A percentile compares a stretch with the other conserved stretches of the same genome.
Evolutionary conservation across 2,888 invertebrate species (phyloP).

Genomic region (Dynastes tityus): DNA sequence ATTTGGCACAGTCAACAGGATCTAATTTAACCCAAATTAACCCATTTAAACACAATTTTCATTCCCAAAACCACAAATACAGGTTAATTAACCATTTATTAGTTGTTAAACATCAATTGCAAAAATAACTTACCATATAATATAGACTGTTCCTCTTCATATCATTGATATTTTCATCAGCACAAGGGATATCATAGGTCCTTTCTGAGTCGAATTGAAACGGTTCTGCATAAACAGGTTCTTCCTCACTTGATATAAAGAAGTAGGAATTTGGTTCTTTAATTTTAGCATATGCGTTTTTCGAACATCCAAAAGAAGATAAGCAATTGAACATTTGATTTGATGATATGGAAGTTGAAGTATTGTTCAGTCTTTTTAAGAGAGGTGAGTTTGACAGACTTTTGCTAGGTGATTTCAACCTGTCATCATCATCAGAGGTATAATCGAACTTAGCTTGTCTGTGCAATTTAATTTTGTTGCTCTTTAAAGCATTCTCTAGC

Average conservation of each 20-base stretch:
- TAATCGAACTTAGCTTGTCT: conserved; percentile 60
- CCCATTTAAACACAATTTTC: too few relatives aligned
- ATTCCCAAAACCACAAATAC: too few relatives aligned
- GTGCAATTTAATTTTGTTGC: conserved; percentile 67
- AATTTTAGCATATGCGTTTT: conserved; percentile 63
- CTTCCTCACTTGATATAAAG: conserved; percentile 60
- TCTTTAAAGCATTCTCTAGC: conserved; percentile 75
- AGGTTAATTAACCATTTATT: too few relatives aligned
- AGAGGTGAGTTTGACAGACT: conserved; percentile 47
- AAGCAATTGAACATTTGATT: conserved; percentile 67
- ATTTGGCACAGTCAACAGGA: too few relatives aligned
- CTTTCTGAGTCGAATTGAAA: conserved; percentile 63
- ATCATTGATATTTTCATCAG: conserved; percentile 56
- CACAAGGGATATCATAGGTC: conserved; percentile 21
- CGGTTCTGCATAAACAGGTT: conserved; percentile 78
- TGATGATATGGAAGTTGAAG: conserved; percentile 43
- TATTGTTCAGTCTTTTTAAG: conserved; percentile 49
- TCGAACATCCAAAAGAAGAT: conserved; percentile 66
- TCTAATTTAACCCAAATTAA: too few relatives aligned
- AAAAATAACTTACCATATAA: conserved; percentile 70
- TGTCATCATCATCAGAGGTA: conserved; percentile 66
- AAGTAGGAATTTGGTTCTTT: conserved; percentile 66
- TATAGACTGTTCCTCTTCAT: conserved; percentile 68
- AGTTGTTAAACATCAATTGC: not conserved
- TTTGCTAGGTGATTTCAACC: conserved; percentile 60